These are phyloP conservation scores for Elmis aenea DNA, from an alignment of 2,888 invertebrate species.

Conservation along the genomic window DNA sequence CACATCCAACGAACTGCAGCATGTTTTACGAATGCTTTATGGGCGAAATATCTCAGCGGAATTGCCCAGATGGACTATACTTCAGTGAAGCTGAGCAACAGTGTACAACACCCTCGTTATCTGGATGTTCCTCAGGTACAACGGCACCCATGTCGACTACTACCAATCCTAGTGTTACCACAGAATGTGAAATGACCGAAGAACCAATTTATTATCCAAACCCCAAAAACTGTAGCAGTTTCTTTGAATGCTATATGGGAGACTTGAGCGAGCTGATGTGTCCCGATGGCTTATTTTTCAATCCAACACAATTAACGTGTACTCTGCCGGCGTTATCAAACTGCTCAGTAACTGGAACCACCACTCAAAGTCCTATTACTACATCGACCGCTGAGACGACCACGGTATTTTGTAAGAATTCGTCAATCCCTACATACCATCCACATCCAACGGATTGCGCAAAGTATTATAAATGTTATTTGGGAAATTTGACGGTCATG, in stretches of 20 bases:
- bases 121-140: neutral
- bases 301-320: constrained; percentile 5
- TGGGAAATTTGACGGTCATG: no score
- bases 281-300: constrained; percentile 4
- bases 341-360: no score
- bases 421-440: no score
- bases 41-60: constrained; percentile 3
- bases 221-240: neutral
- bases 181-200: no score
- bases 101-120: neutral
- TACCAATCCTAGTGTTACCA: no score
- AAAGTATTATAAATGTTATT: no score
- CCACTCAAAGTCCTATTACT: no score
- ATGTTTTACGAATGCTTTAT: constrained; percentile 17
- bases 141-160: neutral
- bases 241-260: neutral
- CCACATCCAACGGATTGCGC: no score
- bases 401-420: no score
- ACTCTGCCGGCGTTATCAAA: no score
- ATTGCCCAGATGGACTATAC: constrained; percentile 11
- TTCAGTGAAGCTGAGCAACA: constrained; percentile 15
- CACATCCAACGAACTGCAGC: constrained; percentile 13
- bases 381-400: no score
- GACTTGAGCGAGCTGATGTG: neutral
- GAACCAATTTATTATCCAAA: neutral